Conservation (phyloP, 1,140 invertebrate genomes). For the Anthonomus grandis region DNA sequence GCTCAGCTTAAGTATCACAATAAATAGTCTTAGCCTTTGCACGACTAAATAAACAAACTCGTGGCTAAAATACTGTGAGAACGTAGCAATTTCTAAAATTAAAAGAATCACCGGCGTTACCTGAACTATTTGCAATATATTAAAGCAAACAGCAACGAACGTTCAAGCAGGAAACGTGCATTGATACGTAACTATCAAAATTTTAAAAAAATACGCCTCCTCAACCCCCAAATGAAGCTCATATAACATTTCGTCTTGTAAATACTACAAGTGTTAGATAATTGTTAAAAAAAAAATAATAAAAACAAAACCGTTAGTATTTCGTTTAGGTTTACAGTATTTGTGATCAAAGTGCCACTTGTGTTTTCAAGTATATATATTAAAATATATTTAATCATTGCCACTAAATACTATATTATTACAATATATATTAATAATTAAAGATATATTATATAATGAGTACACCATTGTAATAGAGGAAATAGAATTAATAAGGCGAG, state of each 20-base stretch:
- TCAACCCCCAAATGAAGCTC: too few relatives aligned
- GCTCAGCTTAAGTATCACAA: constrained; percentile 24
- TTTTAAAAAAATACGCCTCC: constrained; percentile 11
- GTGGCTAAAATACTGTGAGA: constrained; percentile 18
- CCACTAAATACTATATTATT: constrained; percentile 47
- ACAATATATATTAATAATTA: constrained; percentile 42
- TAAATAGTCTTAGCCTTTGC: constrained; percentile 16
- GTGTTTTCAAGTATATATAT: constrained; percentile 46
- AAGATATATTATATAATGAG: constrained; percentile 42
- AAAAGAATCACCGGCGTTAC: constrained; percentile 17
- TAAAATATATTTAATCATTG: constrained; percentile 42
- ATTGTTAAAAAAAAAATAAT: constrained; percentile 7
- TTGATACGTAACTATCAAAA: constrained; percentile 20
- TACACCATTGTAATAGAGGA: constrained; percentile 24
- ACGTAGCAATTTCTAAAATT: constrained; percentile 20
- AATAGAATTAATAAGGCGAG: constrained; percentile 27
- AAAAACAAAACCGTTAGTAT: constrained; percentile 34
- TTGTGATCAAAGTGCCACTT: constrained; percentile 50
- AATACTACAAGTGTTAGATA: not conserved
- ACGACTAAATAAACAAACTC: constrained; percentile 14
- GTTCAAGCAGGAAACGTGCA: constrained; percentile 23
- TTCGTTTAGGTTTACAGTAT: constrained; percentile 48
- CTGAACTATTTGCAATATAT: constrained; percentile 27
- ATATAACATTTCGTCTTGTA: not conserved
- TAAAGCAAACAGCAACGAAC: constrained; percentile 24